Percentiles rank a stretch among this genome's conserved stretches.
Conservation (phyloP, 2,888 invertebrate genomes). For the Microplitis manilae region DNA sequence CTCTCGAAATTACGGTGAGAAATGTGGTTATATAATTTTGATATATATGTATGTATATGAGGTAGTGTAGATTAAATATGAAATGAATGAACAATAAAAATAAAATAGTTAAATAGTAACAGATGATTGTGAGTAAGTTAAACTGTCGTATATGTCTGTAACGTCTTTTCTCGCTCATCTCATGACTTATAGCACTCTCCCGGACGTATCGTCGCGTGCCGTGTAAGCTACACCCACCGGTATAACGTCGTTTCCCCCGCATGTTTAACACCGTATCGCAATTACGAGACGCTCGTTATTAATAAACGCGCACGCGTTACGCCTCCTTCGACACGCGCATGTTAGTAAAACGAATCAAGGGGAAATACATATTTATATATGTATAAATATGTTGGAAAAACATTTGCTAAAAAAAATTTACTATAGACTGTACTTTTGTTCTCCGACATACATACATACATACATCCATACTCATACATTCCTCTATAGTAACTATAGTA, state of each 20-base stretch:
- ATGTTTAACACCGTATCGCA: constrained; percentile 53
- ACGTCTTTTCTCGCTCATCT: constrained; percentile 29
- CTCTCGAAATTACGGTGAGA: background rate
- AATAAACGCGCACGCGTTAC: constrained; percentile 49
- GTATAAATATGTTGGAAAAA: background rate
- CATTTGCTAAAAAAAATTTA: background rate
- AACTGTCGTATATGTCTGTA: constrained; percentile 18
- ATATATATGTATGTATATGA: background rate
- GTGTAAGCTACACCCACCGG: constrained; percentile 46
- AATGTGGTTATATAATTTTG: background rate
- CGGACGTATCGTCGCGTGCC: constrained; percentile 47
- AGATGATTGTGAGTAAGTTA: constrained; percentile 20
- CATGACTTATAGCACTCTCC: constrained; percentile 35
- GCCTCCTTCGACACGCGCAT: constrained; percentile 34
- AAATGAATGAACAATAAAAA: background rate
- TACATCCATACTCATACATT: background rate
- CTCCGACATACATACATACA: background rate
- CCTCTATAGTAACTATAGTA: no score
- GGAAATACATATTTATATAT: constrained; percentile 2
- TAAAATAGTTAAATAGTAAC: background rate
- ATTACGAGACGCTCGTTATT: constrained; percentile 53
- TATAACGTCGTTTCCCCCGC: constrained; percentile 43
- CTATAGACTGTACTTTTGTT: background rate
- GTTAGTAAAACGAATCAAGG: constrained; percentile 9
- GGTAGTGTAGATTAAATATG: no score